Evolutionary conservation across 2,797 vertebrate species (phyloP).

Genomic region (Coluber constrictor): DNA sequence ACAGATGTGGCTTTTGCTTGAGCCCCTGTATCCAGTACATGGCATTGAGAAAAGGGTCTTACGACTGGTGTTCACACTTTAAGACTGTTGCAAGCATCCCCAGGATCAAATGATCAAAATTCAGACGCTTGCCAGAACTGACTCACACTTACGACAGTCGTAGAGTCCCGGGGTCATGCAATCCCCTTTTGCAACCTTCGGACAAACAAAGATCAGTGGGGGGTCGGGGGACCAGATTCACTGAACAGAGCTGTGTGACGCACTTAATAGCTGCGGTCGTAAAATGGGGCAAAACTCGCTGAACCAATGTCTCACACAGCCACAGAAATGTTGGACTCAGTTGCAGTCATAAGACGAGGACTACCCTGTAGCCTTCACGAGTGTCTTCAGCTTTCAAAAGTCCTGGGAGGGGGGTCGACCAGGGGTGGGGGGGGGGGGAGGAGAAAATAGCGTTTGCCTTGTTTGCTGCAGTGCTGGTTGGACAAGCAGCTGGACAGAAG

Average conservation of each 20-base stretch:
- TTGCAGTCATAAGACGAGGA: neutral
- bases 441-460: neutral
- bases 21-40: neutral
- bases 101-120: neutral
- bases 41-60: too few species aligned
- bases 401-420: neutral
- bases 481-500: neutral
- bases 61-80: too few species aligned
- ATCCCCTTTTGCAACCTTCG: neutral
- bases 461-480: neutral
- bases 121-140: neutral
- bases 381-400: neutral
- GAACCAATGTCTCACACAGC: rapidly evolving
- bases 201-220: too few species aligned
- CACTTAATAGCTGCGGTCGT: neutral
- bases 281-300: neutral
- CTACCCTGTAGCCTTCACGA: neutral
- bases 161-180: too few species aligned
- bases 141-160: neutral
- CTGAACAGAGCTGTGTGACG: rapidly evolving
- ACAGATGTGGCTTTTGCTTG: neutral
- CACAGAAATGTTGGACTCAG: too few species aligned
- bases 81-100: neutral
- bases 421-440: too few species aligned
- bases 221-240: neutral